Percentiles rank a stretch among this genome's conserved stretches.
These are phyloP conservation scores for Panthera uncia DNA, from an alignment of 2,113 vertebrate genomes.

Conservation along the genomic window DNA sequence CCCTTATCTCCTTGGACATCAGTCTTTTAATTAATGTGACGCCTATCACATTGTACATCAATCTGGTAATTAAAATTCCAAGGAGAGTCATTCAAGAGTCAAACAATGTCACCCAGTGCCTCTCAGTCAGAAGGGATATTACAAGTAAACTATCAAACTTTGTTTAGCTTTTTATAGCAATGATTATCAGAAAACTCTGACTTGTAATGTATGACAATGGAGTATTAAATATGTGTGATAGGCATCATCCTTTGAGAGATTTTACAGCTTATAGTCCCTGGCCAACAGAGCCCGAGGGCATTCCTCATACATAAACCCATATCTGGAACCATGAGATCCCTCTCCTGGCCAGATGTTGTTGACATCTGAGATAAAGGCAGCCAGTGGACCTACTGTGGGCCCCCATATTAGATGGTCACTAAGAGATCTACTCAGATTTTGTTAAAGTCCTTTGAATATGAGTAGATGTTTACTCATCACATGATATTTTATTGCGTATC, in stretches of 20 bases:
- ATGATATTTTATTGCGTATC: neutral
- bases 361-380: neutral
- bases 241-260: neutral
- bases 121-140: neutral
- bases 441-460: neutral
- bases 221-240: neutral
- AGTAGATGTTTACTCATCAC: neutral
- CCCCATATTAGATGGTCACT: too few species aligned
- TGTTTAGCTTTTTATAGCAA: neutral
- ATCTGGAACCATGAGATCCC: neutral
- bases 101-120: neutral
- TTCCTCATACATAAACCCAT: neutral
- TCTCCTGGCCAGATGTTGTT: neutral
- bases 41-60: neutral
- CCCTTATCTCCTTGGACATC: slow-evolving; percentile 41
- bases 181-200: neutral
- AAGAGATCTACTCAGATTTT: neutral
- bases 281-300: neutral
- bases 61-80: slow-evolving; percentile 36
- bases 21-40: neutral
- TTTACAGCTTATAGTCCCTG: neutral
- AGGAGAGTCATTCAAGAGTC: neutral
- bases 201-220: neutral
- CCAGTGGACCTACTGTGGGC: neutral
- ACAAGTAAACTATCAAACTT: neutral